A percentile compares a stretch with the other conserved stretches of the same genome.
Evolutionary conservation across 2,113 vertebrate species (phyloP).

Genomic region (Mionectes macconnelli): DNA sequence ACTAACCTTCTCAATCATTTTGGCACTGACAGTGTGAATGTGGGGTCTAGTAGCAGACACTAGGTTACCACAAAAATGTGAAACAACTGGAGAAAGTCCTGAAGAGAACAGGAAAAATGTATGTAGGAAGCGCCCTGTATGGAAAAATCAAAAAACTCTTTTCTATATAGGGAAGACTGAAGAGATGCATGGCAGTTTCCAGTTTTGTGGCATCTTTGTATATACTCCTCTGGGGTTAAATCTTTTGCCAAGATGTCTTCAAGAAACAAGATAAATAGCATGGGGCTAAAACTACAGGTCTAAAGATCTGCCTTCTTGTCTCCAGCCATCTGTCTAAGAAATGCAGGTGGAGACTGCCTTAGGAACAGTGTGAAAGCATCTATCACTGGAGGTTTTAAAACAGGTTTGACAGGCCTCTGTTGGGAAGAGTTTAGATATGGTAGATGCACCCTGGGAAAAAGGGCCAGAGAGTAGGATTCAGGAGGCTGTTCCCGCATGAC

Average conservation of each 20-base stretch:
- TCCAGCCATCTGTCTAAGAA: background rate
- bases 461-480: background rate
- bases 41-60: background rate
- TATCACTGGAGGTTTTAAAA: background rate
- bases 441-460: background rate
- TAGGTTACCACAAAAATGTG: background rate
- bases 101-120: background rate
- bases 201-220: background rate
- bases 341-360: background rate
- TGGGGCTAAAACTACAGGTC: background rate
- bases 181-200: background rate
- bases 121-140: background rate
- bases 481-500: accelerated
- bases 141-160: background rate
- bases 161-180: background rate
- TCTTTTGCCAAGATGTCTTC: background rate
- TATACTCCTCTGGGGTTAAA: background rate
- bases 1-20: background rate
- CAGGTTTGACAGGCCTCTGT: background rate
- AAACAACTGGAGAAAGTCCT: background rate
- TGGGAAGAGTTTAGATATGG: background rate
- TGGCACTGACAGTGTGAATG: background rate
- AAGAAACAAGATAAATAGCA: background rate
- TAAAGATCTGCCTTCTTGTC: background rate
- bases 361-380: accelerated